Conservation (phyloP, 2,797 vertebrate species). For the Chiroxiphia lanceolata region DNA sequence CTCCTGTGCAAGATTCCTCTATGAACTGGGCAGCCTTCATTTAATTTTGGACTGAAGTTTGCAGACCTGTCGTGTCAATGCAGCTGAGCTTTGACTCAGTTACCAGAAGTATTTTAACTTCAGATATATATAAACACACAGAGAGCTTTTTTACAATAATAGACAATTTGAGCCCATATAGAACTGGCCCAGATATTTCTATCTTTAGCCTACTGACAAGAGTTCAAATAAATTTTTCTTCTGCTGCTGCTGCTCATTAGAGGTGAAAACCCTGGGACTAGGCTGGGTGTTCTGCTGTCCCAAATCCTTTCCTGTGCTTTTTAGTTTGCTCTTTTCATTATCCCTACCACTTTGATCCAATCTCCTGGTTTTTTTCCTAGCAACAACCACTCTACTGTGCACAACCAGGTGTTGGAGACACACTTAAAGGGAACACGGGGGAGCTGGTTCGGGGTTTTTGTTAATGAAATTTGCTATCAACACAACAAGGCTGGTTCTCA, state of each 20-base stretch:
- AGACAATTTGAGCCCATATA: background rate
- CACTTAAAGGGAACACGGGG: background rate
- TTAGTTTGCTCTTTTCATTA: background rate
- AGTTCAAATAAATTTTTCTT: background rate
- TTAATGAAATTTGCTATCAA: background rate
- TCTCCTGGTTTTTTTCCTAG: background rate
- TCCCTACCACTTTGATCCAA: background rate
- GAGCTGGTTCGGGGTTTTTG: background rate
- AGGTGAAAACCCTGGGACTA: background rate
- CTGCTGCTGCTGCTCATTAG: background rate
- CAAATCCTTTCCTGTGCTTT: background rate
- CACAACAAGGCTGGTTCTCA: background rate
- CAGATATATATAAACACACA: background rate
- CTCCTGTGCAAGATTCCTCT: background rate
- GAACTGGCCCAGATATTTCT: slow-evolving; percentile 19
- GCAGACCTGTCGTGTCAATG: background rate
- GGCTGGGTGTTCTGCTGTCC: background rate
- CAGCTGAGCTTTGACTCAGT: background rate
- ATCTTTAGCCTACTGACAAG: background rate
- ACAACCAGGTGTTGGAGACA: background rate
- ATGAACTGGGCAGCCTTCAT: background rate
- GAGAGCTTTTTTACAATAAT: background rate
- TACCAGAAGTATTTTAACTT: background rate
- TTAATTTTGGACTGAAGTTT: background rate
- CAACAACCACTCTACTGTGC: background rate